phyloP scores from a whole-genome alignment of 2,797 vertebrate genomes.

The Botia almorhae region DNA sequence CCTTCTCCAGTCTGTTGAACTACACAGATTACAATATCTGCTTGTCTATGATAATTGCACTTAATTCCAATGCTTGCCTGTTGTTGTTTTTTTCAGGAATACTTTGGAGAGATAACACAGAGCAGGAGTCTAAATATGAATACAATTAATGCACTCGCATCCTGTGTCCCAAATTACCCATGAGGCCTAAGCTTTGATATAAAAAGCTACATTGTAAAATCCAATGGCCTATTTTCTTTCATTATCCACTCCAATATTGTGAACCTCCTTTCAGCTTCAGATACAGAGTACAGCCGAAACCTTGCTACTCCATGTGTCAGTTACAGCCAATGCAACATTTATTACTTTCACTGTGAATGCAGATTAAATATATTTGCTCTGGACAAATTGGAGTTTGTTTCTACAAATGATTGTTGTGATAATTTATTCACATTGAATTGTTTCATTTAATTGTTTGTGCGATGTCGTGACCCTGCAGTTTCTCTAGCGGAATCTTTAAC shows the following conservation, averaged over 20 bases:
- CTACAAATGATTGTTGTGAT: not conserved
- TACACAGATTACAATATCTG: too few relatives aligned
- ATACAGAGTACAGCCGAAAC: not conserved
- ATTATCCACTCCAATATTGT: not conserved
- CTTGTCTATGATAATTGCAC: too few relatives aligned
- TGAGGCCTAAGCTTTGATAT: not conserved
- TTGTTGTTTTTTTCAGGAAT: not conserved
- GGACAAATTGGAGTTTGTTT: not conserved
- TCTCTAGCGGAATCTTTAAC: too few relatives aligned
- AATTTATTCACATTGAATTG: not conserved
- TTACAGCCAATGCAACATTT: not conserved
- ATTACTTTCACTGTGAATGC: not conserved
- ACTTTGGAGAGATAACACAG: slow-evolving; percentile 2
- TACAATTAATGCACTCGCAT: slow-evolving; percentile 1
- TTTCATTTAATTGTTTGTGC: too few relatives aligned
- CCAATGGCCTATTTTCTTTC: slow-evolving; percentile 8
- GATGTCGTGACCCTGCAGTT: too few relatives aligned
- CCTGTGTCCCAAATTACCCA: slow-evolving; percentile 7
- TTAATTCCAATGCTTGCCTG: too few relatives aligned
- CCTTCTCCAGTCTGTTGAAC: too few relatives aligned
- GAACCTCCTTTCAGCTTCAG: not conserved
- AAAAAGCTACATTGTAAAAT: slow-evolving; percentile 26
- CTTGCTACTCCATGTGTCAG: not conserved
- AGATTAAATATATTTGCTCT: not conserved
- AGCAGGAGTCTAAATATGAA: slow-evolving; percentile 9